These are phyloP conservation scores for Naja naja DNA, from an alignment of 2,113 vertebrate species.

Conservation along the genomic window DNA sequence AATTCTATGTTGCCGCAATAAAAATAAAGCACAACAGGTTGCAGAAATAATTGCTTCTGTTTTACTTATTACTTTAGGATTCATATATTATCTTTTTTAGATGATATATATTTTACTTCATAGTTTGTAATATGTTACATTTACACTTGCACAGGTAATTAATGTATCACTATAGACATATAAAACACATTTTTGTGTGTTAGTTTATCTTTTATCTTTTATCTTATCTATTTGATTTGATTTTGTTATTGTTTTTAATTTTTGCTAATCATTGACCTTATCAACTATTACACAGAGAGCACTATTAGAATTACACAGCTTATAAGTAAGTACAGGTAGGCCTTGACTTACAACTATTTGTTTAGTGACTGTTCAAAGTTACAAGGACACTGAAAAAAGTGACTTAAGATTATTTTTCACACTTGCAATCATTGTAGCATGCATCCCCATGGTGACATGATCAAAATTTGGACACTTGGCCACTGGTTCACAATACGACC, in stretches of 20 bases:
- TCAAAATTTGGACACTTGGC: not conserved
- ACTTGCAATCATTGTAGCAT: not conserved
- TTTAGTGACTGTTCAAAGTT: not conserved
- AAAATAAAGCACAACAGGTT: not conserved
- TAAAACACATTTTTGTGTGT: not conserved
- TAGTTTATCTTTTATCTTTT: not conserved
- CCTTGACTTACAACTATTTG: not conserved
- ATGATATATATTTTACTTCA: not conserved
- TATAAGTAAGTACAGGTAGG: not conserved
- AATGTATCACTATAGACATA: not conserved
- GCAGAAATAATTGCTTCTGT: not conserved
- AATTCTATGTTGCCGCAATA: not conserved
- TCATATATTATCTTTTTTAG: not conserved
- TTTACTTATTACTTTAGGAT: not conserved
- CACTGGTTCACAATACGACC: not conserved
- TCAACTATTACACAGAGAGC: not conserved
- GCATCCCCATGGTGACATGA: not conserved
- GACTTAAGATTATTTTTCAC: not conserved
- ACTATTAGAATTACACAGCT: fast-evolving
- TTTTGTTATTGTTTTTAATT: not conserved
- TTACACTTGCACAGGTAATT: not conserved
- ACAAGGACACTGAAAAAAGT: not conserved
- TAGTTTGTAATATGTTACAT: not conserved
- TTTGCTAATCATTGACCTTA: not conserved
- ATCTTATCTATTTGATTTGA: not conserved